Evolutionary conservation across 2,888 invertebrate genomes (phyloP).

Genomic region (Listrodromus nycthemerus): DNA sequence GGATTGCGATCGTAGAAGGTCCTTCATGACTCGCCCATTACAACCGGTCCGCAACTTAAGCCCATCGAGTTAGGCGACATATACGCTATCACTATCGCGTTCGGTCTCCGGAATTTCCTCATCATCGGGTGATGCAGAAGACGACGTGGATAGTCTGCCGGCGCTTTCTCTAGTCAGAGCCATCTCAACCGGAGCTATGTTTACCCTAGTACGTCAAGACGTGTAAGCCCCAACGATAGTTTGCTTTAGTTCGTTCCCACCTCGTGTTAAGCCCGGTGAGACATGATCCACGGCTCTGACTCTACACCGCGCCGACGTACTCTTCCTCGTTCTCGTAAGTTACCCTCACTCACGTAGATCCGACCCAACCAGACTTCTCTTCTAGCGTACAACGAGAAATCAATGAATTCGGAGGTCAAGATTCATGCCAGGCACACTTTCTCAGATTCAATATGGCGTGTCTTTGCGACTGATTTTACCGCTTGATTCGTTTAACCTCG

Average conservation of each 20-base stretch:
- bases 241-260: conserved; percentile 77
- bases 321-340: conserved; percentile 66
- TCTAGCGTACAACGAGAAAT: conserved; percentile 27
- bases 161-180: conserved; percentile 67
- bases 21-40: background rate
- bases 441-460: conserved; percentile 1
- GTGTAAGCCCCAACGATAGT: conserved; percentile 79
- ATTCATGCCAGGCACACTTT: background rate
- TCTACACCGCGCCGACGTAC: conserved; percentile 38
- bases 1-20: background rate
- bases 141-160: conserved; percentile 20
- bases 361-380: conserved; percentile 9
- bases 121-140: conserved; percentile 44
- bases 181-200: conserved; percentile 70
- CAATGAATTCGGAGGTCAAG: conserved; percentile 37
- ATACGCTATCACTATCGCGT: conserved; percentile 37
- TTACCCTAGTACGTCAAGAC: conserved; percentile 75
- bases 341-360: conserved; percentile 44
- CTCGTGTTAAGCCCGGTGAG: conserved; percentile 70
- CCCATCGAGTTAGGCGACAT: background rate
- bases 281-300: conserved; percentile 55
- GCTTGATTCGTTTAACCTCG: background rate
- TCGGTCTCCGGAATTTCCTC: conserved; percentile 39
- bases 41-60: background rate
- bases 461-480: conserved; percentile 30